These are phyloP conservation scores for Pachyramphus minor DNA, from an alignment of 2,113 vertebrate genomes.

Conservation along the genomic window DNA sequence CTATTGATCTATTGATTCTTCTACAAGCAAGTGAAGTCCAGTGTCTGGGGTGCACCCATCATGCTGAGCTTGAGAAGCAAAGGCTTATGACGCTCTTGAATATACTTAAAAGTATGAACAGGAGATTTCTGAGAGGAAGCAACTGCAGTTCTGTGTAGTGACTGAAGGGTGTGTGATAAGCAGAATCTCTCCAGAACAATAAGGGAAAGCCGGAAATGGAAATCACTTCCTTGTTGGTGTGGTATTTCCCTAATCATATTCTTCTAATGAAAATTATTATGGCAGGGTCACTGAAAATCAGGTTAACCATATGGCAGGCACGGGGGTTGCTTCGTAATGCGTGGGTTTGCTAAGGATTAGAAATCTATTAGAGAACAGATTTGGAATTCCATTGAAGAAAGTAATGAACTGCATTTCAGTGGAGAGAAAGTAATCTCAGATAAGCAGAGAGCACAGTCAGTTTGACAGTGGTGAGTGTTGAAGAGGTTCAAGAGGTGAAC, in stretches of 20 bases:
- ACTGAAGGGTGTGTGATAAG: background rate
- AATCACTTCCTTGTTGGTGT: background rate
- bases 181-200: background rate
- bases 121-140: background rate
- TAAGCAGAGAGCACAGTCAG: conserved; percentile 48
- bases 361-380: conserved; percentile 59
- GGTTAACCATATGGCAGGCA: conserved; percentile 45
- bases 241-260: conserved; percentile 43
- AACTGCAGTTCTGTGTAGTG: background rate
- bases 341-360: conserved; percentile 46
- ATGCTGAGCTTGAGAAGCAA: background rate
- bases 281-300: conserved; percentile 42
- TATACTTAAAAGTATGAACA: background rate
- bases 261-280: conserved; percentile 39
- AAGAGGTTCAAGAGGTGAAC: conserved; percentile 41
- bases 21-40: background rate
- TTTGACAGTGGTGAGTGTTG: conserved; percentile 15
- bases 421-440: conserved; percentile 62
- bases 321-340: background rate
- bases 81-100: background rate
- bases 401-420: conserved; percentile 60
- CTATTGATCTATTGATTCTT: background rate
- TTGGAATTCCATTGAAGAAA: conserved; percentile 61
- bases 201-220: background rate
- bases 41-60: background rate